Evolutionary conservation across 2,113 vertebrate genomes (phyloP).

Genomic region (Neodon shergylaensis): DNA sequence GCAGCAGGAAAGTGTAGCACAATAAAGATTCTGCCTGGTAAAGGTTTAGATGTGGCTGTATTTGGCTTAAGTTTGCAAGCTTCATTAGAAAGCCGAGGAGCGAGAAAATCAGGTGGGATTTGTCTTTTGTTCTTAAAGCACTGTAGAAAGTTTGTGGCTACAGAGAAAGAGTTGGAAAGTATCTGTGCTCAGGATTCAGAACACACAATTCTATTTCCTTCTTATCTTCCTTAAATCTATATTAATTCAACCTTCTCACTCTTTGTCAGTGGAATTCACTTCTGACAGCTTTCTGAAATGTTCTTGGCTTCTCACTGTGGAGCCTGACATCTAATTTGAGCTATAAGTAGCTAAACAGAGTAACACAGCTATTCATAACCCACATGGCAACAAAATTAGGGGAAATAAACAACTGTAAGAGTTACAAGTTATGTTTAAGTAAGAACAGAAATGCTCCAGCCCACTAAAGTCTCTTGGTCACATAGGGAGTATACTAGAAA

Average conservation of each 20-base stretch:
- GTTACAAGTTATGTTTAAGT: not conserved
- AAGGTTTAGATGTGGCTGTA: not conserved
- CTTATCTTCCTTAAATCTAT: not conserved
- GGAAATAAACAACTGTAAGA: not conserved
- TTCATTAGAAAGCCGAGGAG: not conserved
- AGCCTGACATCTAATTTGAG: not conserved
- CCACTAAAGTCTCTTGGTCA: not conserved
- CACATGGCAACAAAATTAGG: not conserved
- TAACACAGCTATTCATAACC: not conserved
- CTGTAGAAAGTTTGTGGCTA: not conserved
- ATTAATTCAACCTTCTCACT: not conserved
- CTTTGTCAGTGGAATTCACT: not conserved
- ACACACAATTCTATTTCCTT: not conserved
- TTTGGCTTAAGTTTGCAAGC: not conserved
- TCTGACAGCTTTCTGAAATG: slow-evolving; percentile 19
- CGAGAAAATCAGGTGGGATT: not conserved
- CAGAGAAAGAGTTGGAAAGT: not conserved
- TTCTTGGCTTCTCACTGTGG: not conserved
- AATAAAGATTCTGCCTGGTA: not conserved
- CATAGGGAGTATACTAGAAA: too few species aligned
- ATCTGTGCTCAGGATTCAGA: not conserved
- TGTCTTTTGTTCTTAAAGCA: not conserved
- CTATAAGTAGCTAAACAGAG: not conserved
- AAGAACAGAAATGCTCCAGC: not conserved
- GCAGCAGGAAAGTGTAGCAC: not conserved